These are phyloP conservation scores for Osmerus mordax DNA, from an alignment of 2,113 vertebrate species.

Conservation along the genomic window DNA sequence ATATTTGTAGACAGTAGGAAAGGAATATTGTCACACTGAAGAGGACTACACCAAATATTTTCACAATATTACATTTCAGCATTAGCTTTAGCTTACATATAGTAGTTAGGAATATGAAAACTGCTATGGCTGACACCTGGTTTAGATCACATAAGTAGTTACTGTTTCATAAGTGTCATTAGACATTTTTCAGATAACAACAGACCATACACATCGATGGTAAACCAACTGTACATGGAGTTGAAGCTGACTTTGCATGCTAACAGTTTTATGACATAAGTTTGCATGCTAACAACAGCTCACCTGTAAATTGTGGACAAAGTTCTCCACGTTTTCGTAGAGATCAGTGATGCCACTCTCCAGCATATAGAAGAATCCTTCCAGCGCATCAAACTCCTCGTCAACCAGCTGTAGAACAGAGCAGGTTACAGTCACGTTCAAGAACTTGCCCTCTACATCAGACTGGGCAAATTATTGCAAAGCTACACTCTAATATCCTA, in stretches of 20 bases:
- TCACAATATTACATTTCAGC: neutral
- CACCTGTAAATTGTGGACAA: slow-evolving; percentile 83
- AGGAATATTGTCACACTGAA: neutral
- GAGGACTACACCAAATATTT: neutral
- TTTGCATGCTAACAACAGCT: neutral
- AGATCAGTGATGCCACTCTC: slow-evolving; percentile 76
- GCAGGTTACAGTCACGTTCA: no score
- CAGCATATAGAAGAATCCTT: slow-evolving; percentile 81
- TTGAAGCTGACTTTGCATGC: no score
- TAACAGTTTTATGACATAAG: neutral
- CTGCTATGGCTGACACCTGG: no score
- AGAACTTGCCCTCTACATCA: no score
- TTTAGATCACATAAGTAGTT: no score
- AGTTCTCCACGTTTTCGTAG: slow-evolving; percentile 78
- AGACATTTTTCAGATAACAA: no score
- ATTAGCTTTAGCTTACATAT: neutral
- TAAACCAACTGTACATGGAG: no score
- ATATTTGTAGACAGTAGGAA: neutral
- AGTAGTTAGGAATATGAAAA: neutral
- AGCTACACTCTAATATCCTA: no score
- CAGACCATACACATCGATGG: no score
- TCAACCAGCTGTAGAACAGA: slow-evolving; percentile 74
- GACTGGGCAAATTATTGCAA: no score
- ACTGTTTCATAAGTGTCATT: no score
- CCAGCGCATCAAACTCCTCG: slow-evolving; percentile 83